phyloP scores from a whole-genome alignment of 2,888 invertebrate species.

The Epistrophe grossulariae region DNA sequence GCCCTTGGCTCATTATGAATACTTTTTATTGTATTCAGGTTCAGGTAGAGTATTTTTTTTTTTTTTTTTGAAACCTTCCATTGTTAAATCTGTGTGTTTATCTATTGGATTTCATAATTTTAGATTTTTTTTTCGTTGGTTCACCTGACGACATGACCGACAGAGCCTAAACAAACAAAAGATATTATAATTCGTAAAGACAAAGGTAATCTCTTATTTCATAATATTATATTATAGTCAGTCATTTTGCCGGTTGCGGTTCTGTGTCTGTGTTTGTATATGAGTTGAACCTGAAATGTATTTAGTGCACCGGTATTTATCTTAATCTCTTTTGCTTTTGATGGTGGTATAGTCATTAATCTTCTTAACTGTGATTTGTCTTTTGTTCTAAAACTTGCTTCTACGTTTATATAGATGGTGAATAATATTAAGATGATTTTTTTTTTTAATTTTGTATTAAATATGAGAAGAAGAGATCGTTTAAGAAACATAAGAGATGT shows the following conservation, averaged over 20 bases:
- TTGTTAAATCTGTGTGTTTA: conserved; percentile 49
- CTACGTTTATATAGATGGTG: background rate
- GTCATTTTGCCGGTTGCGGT: conserved; percentile 31
- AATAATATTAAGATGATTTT: background rate
- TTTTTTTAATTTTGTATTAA: background rate
- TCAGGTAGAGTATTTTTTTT: background rate
- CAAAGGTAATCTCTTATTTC: conserved; percentile 52
- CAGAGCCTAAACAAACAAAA: conserved; percentile 37
- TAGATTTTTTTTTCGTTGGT: conserved; percentile 31
- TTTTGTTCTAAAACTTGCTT: conserved; percentile 33
- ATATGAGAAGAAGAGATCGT: background rate
- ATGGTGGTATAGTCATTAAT: conserved; percentile 42
- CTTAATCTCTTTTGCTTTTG: conserved; percentile 43
- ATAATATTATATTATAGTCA: conserved; percentile 15
- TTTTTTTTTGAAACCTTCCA: conserved; percentile 41
- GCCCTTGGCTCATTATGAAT: conserved; percentile 58
- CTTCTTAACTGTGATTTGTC: conserved; percentile 55
- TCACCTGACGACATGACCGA: conserved; percentile 32
- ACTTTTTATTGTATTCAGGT: conserved; percentile 41
- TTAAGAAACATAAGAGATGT: background rate
- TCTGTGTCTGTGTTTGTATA: background rate
- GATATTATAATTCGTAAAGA: conserved; percentile 40
- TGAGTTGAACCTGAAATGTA: background rate
- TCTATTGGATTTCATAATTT: conserved; percentile 65
- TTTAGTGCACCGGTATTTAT: conserved; percentile 34